A percentile compares a stretch with the other conserved stretches of the same genome.
Conservation (phyloP, 92 coral and sea anemone species). For the Epizoanthus ramosus region DNA sequence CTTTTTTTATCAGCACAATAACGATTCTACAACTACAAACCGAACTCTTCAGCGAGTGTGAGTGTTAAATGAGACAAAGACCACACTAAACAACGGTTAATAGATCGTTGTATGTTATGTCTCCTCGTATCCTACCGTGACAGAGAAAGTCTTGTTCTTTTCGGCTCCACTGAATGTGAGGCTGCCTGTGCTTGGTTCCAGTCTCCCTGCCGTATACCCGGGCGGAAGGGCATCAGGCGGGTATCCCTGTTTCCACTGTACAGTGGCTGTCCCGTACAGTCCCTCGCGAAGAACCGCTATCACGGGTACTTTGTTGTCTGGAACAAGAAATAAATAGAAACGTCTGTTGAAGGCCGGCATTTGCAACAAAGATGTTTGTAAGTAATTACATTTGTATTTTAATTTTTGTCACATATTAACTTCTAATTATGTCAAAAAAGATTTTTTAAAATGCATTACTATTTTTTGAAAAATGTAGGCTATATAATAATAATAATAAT, state of each 20-base stretch:
- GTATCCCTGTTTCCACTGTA: constrained; percentile 68
- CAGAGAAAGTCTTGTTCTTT: constrained; percentile 68
- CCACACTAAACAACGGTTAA: not conserved
- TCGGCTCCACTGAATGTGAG: constrained; percentile 71
- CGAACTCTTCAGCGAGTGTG: no score
- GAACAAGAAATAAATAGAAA: not conserved
- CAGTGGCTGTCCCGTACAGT: constrained; percentile 83
- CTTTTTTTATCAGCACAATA: no score
- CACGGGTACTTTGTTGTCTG: constrained; percentile 65
- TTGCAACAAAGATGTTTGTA: no score
- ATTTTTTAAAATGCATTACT: no score
- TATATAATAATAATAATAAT: no score
- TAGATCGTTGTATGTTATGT: not conserved
- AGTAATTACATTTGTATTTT: no score
- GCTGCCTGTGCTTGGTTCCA: constrained; percentile 55
- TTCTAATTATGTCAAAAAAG: no score
- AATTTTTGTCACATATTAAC: no score
- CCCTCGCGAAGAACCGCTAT: constrained; percentile 87
- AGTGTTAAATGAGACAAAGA: not conserved
- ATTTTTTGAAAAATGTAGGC: no score
- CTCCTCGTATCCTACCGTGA: constrained; percentile 54
- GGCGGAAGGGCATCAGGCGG: constrained; percentile 58
- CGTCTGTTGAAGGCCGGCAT: no score
- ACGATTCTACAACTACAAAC: no score
- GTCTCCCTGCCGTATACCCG: constrained; percentile 80